Evolutionary conservation across 2,888 invertebrate species (phyloP).

Genomic region (Strigamia maritima): DNA sequence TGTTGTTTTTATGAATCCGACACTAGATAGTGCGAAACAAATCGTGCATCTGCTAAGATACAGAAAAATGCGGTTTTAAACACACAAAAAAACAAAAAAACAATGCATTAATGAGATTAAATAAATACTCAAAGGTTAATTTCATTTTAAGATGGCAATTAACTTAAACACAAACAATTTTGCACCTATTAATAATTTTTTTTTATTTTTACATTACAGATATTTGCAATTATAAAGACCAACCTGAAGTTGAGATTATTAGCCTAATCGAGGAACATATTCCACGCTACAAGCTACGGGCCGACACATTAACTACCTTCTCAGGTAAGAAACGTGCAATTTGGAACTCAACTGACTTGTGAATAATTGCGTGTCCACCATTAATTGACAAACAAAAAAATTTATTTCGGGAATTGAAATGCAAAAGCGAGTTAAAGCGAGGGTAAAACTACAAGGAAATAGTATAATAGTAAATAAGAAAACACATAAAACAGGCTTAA

Average conservation of each 20-base stretch:
- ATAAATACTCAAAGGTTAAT: neutral
- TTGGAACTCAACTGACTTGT: neutral
- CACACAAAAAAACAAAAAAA: neutral
- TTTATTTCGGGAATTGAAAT: neutral
- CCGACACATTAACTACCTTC: slow-evolving; percentile 89
- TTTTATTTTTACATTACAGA: slow-evolving; percentile 58
- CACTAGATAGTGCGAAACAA: neutral
- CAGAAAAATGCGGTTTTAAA: neutral
- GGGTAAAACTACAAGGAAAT: neutral
- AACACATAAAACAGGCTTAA: neutral
- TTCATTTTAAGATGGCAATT: neutral
- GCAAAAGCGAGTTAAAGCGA: too few relatives aligned
- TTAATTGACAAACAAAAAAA: too few relatives aligned
- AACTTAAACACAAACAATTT: too few relatives aligned
- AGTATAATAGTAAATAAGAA: neutral
- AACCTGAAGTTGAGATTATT: slow-evolving; percentile 94
- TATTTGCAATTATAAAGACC: slow-evolving; percentile 85
- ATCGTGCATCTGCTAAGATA: neutral
- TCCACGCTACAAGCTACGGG: slow-evolving; percentile 87
- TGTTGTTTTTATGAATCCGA: neutral
- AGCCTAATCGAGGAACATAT: slow-evolving; percentile 92
- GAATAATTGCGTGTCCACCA: too few relatives aligned
- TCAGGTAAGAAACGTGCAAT: slow-evolving; percentile 62
- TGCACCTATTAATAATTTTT: neutral
- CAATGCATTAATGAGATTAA: neutral